Conservation (phyloP, 1,140 invertebrate genomes). For the Reticulitermes speratus region DNA sequence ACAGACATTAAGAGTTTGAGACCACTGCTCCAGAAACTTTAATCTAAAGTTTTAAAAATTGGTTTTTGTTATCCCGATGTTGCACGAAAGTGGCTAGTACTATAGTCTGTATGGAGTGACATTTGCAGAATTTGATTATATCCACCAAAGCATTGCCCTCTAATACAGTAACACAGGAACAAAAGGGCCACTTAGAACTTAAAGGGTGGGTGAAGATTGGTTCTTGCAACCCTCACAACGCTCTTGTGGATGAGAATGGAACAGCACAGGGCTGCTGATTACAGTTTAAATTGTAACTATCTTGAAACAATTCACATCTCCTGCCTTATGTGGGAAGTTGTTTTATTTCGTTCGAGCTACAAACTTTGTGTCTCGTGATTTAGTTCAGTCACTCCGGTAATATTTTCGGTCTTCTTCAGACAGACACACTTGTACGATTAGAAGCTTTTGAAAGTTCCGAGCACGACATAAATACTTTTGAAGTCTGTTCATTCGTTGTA, state of each 20-base stretch:
- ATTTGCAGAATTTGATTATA: background rate
- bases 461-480: no score
- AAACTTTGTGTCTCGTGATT: no score
- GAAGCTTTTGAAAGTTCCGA: no score
- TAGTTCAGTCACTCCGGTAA: no score
- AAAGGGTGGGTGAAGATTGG: background rate
- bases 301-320: background rate
- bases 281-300: background rate
- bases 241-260: background rate
- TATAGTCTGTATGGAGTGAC: background rate
- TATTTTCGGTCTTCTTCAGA: no score
- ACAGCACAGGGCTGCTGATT: background rate
- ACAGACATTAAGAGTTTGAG: no score
- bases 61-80: background rate
- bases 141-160: background rate
- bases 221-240: background rate
- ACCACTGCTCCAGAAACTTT: no score
- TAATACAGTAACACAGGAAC: slow-evolving; percentile 6
- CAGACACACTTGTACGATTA: no score
- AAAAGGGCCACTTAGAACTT: slow-evolving; percentile 12
- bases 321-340: background rate
- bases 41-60: no score
- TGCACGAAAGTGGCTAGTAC: background rate
- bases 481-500: no score
- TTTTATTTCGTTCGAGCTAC: no score